Percentiles rank a stretch among this genome's conserved stretches.
Conservation (phyloP, 2,797 vertebrate genomes). For the Prionace glauca region DNA sequence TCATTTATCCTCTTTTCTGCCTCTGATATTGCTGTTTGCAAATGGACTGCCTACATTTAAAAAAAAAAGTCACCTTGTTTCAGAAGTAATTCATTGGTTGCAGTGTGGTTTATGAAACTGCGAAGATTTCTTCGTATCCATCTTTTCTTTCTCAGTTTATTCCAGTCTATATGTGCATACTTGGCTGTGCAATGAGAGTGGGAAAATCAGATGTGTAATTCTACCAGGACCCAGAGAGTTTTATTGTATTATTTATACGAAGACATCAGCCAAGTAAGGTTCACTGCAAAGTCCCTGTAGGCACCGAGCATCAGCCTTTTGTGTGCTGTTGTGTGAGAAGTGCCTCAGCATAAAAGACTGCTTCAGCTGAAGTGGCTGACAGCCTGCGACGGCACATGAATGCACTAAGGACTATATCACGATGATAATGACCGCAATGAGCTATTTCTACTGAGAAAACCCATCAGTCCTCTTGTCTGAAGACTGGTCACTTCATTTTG, state of each 20-base stretch:
- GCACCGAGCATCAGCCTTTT: constrained; percentile 47
- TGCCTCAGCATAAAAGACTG: constrained; percentile 57
- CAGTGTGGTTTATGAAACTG: not conserved
- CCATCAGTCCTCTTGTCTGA: constrained; percentile 47
- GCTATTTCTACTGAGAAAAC: constrained; percentile 41
- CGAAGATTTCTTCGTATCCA: not conserved
- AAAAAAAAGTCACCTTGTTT: not conserved
- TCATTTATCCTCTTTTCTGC: not conserved
- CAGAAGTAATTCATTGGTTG: not conserved
- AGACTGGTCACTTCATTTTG: constrained; percentile 47
- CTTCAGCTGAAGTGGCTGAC: constrained; percentile 56
- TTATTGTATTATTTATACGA: constrained; percentile 64
- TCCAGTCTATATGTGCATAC: not conserved
- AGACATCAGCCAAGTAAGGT: constrained; percentile 47
- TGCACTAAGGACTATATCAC: constrained; percentile 56
- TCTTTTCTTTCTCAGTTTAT: not conserved
- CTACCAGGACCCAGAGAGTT: constrained; percentile 47
- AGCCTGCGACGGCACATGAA: constrained; percentile 59
- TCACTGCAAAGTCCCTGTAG: constrained; percentile 51
- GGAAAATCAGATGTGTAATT: constrained; percentile 49
- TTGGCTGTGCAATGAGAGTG: constrained; percentile 42
- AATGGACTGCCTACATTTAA: not conserved
- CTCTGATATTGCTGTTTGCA: not conserved
- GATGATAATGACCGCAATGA: constrained; percentile 54
- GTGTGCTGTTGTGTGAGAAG: constrained; percentile 58